Base-by-base conservation (phyloP, 2,113 vertebrate species). In the Cacatua alba region DNA sequence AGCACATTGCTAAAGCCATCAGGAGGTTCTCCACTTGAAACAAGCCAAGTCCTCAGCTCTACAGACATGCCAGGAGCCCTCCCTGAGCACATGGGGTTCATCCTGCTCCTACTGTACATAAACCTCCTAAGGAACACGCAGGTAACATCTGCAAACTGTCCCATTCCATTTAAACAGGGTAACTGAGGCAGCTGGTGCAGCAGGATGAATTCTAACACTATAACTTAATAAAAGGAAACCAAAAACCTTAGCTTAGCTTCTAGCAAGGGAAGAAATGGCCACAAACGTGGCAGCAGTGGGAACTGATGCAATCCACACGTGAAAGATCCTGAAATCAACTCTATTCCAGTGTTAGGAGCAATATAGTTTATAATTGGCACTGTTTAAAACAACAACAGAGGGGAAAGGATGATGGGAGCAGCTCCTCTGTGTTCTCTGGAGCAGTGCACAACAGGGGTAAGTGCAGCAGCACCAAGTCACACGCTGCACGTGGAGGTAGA, bases 301-400 rank as follows among this genome's bases (percentile, higher is more conserved):
- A 43, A 46, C 0, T 3, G 68, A 7, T 9, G 13, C 80, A 84
- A 48, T 20, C 23, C 60, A 55, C 43, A 9, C 9, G 0, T 3
- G 29, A 41, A 23, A 83, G 51, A 35, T 43, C 70, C 90, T 65
- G 81, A 71, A 75, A 41, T 31, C 26, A 46, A 1, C 39, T 35
- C 39, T 17, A 6, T 9, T 87, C 83, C 91, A 83, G 86, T 39
- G 80, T 65, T 39, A 10, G 46, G 26, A 88, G 28, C 46, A 23
- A 7, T 3, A 16, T 6, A 26, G 28, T 37, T 13, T 3, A 10
- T 10, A 7, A 41, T 13, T 33, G 2, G 13, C 4, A 0, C 59
- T 48, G 12, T 9, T 28, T 13, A 25, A 83, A 53, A 37, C 6
- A 29, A 15, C 53, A 17, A 2, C 17, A 0, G 0, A 4, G 0